Conservation (phyloP, 35 echinoderm and acorn worm genomes). For the Eucidaris tribuloides region DNA sequence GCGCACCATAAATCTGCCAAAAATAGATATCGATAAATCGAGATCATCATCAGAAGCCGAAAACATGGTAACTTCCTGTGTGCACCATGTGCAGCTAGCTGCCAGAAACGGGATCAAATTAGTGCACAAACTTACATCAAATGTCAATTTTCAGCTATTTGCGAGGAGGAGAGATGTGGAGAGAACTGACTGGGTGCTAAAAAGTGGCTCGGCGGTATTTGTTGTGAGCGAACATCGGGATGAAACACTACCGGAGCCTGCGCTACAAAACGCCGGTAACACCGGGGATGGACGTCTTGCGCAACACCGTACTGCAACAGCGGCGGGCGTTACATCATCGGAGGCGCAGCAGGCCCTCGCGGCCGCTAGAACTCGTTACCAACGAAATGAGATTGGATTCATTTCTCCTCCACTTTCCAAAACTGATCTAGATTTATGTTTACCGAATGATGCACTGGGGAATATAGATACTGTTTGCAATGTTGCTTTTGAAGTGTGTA, state of each 20-base stretch:
- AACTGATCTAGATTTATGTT: background rate
- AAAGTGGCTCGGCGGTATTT: conserved; percentile 69
- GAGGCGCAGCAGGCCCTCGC: background rate
- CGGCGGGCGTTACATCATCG: too few species aligned
- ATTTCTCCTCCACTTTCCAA: background rate
- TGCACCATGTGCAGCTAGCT: conserved; percentile 83
- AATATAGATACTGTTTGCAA: conserved; percentile 78
- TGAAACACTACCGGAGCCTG: background rate
- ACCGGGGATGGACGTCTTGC: background rate
- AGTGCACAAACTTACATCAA: conserved; percentile 61
- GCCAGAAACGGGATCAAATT: conserved; percentile 60
- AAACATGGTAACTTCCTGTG: conserved; percentile 18
- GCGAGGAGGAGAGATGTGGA: conserved; percentile 54
- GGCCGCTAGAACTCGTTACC: too few species aligned
- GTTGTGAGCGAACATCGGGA: conserved; percentile 54
- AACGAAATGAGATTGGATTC: too few species aligned
- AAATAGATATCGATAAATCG: too few species aligned
- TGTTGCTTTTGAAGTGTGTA: conserved; percentile 76
- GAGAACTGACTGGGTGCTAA: conserved; percentile 76
- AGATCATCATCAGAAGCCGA: background rate
- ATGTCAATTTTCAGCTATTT: conserved; percentile 78
- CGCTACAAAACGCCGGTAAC: background rate
- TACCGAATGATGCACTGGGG: background rate
- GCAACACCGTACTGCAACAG: background rate
- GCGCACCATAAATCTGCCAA: background rate